Evolutionary conservation across 2,797 vertebrate genomes (phyloP).

Genomic region (Characodon lateralis): DNA sequence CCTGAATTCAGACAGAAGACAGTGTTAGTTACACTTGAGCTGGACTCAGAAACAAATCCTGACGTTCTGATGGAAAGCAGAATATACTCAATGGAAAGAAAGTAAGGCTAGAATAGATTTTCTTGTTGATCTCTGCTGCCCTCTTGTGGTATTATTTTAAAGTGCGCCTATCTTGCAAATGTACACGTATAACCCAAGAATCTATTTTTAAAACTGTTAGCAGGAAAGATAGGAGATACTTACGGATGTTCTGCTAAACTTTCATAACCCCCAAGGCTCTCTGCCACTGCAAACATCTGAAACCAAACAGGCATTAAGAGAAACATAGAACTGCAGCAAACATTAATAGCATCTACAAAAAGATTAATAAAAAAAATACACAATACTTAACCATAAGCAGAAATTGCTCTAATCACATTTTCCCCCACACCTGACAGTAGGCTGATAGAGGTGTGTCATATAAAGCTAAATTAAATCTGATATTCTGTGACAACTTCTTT

Average conservation of each 20-base stretch:
- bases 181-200: no score
- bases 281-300: constrained; percentile 88
- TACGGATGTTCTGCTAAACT: constrained; percentile 96
- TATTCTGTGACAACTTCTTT: neutral
- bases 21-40: neutral
- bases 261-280: constrained; percentile 94
- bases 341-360: neutral
- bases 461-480: neutral
- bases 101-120: no score
- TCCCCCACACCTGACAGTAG: neutral
- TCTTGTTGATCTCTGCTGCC: constrained; percentile 52
- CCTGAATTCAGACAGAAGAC: constrained; percentile 70
- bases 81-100: constrained; percentile 2
- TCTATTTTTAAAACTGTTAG: neutral
- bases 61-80: neutral
- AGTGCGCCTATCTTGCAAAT: neutral
- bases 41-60: constrained; percentile 13
- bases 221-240: constrained; percentile 70
- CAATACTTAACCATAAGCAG: neutral
- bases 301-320: constrained; percentile 12
- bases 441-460: neutral
- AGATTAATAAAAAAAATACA: neutral
- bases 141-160: constrained; percentile 38
- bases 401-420: neutral
- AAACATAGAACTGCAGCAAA: neutral